Conservation (phyloP, 2,888 invertebrate species). For the Xestia c-nigrum region DNA sequence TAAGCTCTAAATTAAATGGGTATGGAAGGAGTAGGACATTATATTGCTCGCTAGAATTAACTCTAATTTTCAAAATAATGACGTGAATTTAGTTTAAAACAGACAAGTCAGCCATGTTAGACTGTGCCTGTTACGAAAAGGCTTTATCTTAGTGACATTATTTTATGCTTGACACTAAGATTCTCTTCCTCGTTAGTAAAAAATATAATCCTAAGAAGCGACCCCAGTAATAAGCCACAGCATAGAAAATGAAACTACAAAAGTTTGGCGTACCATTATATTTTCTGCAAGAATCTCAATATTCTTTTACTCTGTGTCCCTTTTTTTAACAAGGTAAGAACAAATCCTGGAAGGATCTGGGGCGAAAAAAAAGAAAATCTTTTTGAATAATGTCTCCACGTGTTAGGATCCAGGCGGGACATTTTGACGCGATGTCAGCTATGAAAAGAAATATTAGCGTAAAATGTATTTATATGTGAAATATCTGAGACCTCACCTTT, state of each 20-base stretch:
- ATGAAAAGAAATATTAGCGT: constrained; percentile 62
- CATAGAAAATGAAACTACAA: constrained; percentile 15
- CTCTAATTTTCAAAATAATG: constrained; percentile 16
- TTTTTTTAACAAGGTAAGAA: constrained; percentile 50
- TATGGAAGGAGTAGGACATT: constrained; percentile 26
- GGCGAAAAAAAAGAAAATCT: constrained; percentile 47
- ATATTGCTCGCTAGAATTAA: constrained; percentile 23
- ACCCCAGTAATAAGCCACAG: constrained; percentile 35
- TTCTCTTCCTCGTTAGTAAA: constrained; percentile 15
- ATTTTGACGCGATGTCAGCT: constrained; percentile 60
- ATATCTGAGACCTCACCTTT: constrained; percentile 58
- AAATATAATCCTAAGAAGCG: constrained; percentile 16
- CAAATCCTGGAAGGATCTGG: constrained; percentile 41
- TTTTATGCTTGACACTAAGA: constrained; percentile 23
- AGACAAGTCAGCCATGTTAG: background rate
- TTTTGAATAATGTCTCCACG: constrained; percentile 61
- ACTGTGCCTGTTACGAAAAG: constrained; percentile 15
- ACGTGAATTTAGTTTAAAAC: constrained; percentile 8
- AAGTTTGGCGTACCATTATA: constrained; percentile 21
- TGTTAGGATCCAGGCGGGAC: constrained; percentile 55
- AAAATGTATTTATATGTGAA: constrained; percentile 56
- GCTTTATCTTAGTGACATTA: constrained; percentile 22
- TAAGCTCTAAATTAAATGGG: constrained; percentile 23
- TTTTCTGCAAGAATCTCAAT: background rate
- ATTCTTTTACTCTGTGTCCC: constrained; percentile 37